A percentile compares a stretch with the other conserved stretches of the same genome.
phyloP scores from a whole-genome alignment of 2,888 invertebrate genomes.

The Sesamia inferens region DNA sequence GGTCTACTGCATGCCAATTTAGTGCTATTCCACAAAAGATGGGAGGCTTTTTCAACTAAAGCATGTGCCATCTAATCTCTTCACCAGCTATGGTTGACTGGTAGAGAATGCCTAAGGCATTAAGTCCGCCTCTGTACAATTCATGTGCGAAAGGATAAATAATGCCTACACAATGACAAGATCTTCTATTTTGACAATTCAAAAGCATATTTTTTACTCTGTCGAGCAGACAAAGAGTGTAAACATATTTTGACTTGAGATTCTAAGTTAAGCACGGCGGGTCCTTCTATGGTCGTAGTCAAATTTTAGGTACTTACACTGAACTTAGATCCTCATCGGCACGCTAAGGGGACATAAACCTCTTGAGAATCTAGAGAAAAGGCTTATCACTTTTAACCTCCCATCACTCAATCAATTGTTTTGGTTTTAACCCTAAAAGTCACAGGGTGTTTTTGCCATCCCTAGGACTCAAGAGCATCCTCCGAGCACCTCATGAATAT shows the following conservation, averaged over 20 bases:
- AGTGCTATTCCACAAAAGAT: neutral
- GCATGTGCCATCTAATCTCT: too few relatives aligned
- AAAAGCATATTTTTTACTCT: neutral
- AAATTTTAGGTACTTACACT: neutral
- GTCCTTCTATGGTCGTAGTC: neutral
- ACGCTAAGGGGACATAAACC: too few relatives aligned
- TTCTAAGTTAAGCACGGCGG: too few relatives aligned
- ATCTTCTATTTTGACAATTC: neutral
- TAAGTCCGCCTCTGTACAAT: too few relatives aligned
- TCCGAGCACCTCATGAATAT: conserved; percentile 82
- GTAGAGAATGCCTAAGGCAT: too few relatives aligned
- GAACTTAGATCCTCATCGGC: neutral
- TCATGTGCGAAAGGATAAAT: too few relatives aligned
- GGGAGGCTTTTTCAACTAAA: too few relatives aligned
- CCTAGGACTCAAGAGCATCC: conserved; percentile 68
- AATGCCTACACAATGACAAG: neutral
- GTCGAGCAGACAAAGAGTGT: too few relatives aligned
- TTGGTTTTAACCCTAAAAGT: neutral
- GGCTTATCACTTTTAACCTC: neutral
- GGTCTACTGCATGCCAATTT: neutral
- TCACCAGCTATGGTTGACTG: too few relatives aligned
- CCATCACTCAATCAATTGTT: too few relatives aligned
- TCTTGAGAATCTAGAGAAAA: neutral
- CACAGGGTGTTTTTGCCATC: conserved; percentile 44
- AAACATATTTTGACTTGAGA: neutral